phyloP scores from a whole-genome alignment of 2,888 invertebrate species.

The Dilophus febrilis region DNA sequence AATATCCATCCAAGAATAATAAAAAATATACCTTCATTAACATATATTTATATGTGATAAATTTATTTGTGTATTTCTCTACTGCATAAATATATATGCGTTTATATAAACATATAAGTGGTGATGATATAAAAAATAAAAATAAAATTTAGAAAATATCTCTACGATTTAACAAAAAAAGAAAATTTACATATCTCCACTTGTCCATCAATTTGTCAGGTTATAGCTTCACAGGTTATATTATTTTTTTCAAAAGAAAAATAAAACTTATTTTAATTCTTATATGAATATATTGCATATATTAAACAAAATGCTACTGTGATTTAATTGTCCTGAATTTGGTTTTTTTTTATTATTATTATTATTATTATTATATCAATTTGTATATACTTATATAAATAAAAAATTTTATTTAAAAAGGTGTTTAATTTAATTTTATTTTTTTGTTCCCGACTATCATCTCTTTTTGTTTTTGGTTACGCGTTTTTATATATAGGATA shows the following conservation, averaged over 20 bases:
- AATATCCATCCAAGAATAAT: background rate
- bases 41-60: background rate
- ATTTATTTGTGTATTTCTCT: too few species aligned
- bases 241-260: background rate
- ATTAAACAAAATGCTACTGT: slow-evolving; percentile 1
- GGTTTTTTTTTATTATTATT: too few species aligned
- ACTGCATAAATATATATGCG: too few species aligned
- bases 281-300: background rate
- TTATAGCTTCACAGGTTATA: slow-evolving; percentile 1
- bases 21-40: background rate
- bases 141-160: too few species aligned
- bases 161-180: background rate
- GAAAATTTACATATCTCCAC: slow-evolving; percentile 3
- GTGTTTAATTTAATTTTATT: too few species aligned
- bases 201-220: slow-evolving; percentile 4
- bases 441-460: slow-evolving; percentile 1
- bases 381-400: too few species aligned
- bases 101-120: too few species aligned
- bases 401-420: too few species aligned
- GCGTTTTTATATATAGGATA: too few species aligned
- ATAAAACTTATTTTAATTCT: background rate
- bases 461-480: too few species aligned
- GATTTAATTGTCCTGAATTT: slow-evolving; percentile 6
- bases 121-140: too few species aligned
- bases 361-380: too few species aligned